Evolutionary conservation across 1,140 invertebrate species (phyloP).

Genomic region (Drosophila oshimai): DNA sequence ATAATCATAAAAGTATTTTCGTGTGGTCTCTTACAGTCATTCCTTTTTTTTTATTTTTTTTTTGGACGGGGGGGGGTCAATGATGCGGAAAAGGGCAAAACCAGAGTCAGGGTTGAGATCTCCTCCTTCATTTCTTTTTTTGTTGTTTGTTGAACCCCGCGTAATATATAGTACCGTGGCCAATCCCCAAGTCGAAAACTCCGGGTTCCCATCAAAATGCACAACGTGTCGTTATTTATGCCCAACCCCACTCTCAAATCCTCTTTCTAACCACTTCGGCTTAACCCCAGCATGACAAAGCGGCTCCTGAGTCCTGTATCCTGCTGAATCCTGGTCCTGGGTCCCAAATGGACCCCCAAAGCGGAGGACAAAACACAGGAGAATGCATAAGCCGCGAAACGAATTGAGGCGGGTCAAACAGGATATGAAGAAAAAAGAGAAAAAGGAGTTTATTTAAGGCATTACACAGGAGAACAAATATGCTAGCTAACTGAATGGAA

Average conservation of each 20-base stretch:
- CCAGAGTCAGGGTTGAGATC: conserved; percentile 26
- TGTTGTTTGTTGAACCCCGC: not conserved
- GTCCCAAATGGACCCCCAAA: conserved; percentile 9
- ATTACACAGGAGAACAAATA: not conserved
- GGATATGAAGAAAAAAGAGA: not conserved
- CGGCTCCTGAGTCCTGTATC: too few relatives aligned
- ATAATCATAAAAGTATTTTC: conserved; percentile 45
- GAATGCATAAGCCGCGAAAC: conserved; percentile 41
- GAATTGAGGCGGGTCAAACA: conserved; percentile 24
- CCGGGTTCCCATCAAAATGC: conserved; percentile 65
- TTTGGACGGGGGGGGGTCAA: conserved; percentile 31
- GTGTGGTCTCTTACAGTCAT: conserved; percentile 5
- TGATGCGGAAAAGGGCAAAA: conserved; percentile 70
- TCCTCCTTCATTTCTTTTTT: not conserved
- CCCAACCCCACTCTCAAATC: conserved; percentile 20
- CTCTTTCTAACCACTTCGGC: conserved; percentile 36
- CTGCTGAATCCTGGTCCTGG: too few relatives aligned
- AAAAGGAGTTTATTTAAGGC: conserved; percentile 1
- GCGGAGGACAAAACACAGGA: conserved; percentile 26
- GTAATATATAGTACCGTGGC: conserved; percentile 7
- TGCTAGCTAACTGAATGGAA: too few relatives aligned
- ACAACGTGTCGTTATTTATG: conserved; percentile 75
- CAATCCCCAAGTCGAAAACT: conserved; percentile 9
- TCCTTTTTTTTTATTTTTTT: not conserved
- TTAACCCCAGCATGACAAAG: conserved; percentile 47